phyloP scores from a whole-genome alignment of 2,888 invertebrate genomes.

The Lymantria dispar region DNA sequence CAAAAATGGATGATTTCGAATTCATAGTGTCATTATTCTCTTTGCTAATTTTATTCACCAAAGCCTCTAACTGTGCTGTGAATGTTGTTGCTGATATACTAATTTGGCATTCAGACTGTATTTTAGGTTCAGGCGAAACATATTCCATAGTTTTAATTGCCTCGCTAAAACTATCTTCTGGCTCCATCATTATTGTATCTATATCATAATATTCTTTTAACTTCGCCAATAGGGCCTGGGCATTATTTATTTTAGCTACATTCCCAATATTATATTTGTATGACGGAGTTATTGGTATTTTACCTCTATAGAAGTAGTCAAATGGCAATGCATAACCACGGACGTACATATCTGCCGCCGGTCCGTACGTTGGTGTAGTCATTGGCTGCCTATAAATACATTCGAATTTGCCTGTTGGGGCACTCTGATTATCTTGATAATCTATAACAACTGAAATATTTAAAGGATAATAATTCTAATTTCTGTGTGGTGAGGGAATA shows the following conservation, averaged over 20 bases:
- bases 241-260: constrained; percentile 45
- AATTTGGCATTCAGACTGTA: constrained; percentile 41
- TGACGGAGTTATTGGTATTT: constrained; percentile 43
- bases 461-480: background rate
- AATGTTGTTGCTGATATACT: constrained; percentile 38
- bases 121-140: constrained; percentile 24
- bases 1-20: background rate
- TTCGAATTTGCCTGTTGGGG: constrained; percentile 84
- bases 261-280: constrained; percentile 31
- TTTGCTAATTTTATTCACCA: constrained; percentile 39
- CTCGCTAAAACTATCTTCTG: constrained; percentile 28
- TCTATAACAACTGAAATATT: constrained; percentile 77
- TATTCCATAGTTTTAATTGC: constrained; percentile 11
- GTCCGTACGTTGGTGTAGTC: constrained; percentile 49
- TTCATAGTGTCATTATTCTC: background rate
- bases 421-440: constrained; percentile 52
- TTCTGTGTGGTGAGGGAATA: no score
- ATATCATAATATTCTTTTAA: constrained; percentile 46
- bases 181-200: constrained; percentile 45
- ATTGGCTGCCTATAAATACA: constrained; percentile 72
- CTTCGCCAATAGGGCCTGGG: constrained; percentile 43
- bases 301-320: constrained; percentile 65
- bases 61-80: constrained; percentile 43
- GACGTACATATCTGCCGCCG: constrained; percentile 48
- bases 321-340: constrained; percentile 51